Percentiles rank a stretch among this genome's conserved stretches.
These are phyloP conservation scores for Tetramorium simillimum DNA, from an alignment of 1,140 invertebrate genomes.

Conservation along the genomic window DNA sequence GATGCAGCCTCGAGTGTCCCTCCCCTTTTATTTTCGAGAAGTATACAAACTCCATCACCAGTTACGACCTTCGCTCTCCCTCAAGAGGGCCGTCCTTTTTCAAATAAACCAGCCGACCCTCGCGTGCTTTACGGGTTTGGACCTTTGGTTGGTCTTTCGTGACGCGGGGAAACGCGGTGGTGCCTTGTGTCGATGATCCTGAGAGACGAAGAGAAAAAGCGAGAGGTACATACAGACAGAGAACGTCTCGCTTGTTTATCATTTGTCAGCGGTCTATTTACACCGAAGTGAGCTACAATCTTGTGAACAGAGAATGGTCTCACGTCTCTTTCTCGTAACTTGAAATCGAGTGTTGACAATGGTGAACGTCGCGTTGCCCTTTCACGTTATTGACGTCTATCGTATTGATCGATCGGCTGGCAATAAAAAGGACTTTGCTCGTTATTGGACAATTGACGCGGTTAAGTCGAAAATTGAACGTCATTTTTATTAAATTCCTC, in stretches of 20 bases:
- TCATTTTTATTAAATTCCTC: slow-evolving; percentile 60
- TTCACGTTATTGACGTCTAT: neutral
- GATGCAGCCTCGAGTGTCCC: slow-evolving; percentile 31
- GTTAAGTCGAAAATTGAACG: slow-evolving; percentile 29
- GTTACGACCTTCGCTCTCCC: slow-evolving; percentile 41
- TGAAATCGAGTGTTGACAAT: neutral
- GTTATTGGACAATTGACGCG: slow-evolving; percentile 40
- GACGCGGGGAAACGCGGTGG: slow-evolving; percentile 65
- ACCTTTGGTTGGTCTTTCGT: slow-evolving; percentile 67
- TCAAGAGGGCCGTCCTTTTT: slow-evolving; percentile 66
- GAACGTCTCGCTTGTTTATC: slow-evolving; percentile 72
- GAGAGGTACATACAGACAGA: slow-evolving; percentile 11
- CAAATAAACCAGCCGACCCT: slow-evolving; percentile 75
- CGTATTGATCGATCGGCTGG: slow-evolving; percentile 33
- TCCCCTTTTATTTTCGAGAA: slow-evolving; percentile 67
- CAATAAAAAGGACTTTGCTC: slow-evolving; percentile 17
- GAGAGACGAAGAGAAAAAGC: slow-evolving; percentile 19
- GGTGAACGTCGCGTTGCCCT: neutral
- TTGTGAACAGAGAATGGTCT: slow-evolving; percentile 47
- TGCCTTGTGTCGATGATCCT: slow-evolving; percentile 60
- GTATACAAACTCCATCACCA: slow-evolving; percentile 61
- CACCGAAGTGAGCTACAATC: slow-evolving; percentile 66
- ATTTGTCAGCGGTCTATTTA: slow-evolving; percentile 81
- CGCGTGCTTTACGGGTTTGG: slow-evolving; percentile 63
- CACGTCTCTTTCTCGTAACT: neutral